These are phyloP conservation scores for Urocynchramus pylzowi DNA, from an alignment of 2,113 vertebrate species.

Conservation along the genomic window DNA sequence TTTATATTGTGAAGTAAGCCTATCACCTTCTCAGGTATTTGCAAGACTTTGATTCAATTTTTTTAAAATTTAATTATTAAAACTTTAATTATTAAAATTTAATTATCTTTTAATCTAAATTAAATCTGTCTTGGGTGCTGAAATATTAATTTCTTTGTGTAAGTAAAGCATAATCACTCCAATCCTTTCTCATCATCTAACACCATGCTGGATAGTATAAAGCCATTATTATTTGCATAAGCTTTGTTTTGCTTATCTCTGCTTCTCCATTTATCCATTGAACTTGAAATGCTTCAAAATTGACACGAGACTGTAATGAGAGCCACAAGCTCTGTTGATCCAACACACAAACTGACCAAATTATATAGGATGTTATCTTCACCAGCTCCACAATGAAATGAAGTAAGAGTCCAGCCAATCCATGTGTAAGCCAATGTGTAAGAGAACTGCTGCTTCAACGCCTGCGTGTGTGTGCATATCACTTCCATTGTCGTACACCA, in stretches of 20 bases:
- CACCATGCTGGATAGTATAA: not conserved
- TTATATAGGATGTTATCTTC: not conserved
- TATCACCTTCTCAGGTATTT: not conserved
- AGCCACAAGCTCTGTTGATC: not conserved
- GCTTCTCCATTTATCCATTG: not conserved
- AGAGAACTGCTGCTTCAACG: not conserved
- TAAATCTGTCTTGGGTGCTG: not conserved
- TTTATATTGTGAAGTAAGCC: not conserved
- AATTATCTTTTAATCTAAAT: not conserved
- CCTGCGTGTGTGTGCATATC: rapidly evolving
- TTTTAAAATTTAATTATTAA: not conserved
- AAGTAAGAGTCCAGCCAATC: not conserved
- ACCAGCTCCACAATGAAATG: not conserved
- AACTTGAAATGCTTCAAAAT: not conserved
- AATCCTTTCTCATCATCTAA: not conserved
- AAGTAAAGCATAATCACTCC: not conserved
- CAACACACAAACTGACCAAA: not conserved
- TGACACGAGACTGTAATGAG: not conserved
- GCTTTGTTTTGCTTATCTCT: not conserved
- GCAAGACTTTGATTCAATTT: not conserved
- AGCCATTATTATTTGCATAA: not conserved
- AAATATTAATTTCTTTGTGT: not conserved
- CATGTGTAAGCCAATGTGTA: not conserved
- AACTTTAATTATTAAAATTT: not conserved
- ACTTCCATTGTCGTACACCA: not conserved